phyloP scores from a whole-genome alignment of 2,797 vertebrate species.

The Valencia hispanica region DNA sequence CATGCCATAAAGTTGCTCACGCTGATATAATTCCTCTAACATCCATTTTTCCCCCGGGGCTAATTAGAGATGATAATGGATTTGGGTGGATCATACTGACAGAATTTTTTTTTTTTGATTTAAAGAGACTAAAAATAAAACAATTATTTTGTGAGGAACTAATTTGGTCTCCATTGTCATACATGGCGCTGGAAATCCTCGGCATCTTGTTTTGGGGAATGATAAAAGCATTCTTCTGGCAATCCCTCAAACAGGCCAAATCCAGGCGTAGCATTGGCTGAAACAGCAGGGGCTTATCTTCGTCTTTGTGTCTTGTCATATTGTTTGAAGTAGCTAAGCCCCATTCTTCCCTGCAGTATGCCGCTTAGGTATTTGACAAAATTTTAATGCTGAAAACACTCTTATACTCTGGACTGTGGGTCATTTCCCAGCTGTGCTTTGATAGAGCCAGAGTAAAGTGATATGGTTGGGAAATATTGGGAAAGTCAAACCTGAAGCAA shows the following conservation, averaged over 20 bases:
- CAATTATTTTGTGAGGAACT: constrained; percentile 58
- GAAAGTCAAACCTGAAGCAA: constrained; percentile 57
- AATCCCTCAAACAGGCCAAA: constrained; percentile 74
- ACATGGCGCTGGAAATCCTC: constrained; percentile 58
- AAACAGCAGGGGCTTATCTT: constrained; percentile 76
- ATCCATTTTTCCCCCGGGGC: constrained; percentile 15
- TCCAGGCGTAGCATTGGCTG: constrained; percentile 69
- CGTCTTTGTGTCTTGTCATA: constrained; percentile 70
- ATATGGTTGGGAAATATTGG: constrained; percentile 47
- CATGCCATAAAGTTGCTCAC: constrained; percentile 8
- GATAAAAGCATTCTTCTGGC: constrained; percentile 86
- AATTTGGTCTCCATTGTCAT: constrained; percentile 45
- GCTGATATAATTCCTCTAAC: neutral
- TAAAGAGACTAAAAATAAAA: constrained; percentile 50
- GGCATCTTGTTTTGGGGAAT: constrained; percentile 68
- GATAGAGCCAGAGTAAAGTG: constrained; percentile 37
- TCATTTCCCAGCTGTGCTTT: constrained; percentile 58
- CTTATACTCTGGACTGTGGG: constrained; percentile 60
- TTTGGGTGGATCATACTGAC: constrained; percentile 4
- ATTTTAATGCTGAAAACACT: constrained; percentile 60
- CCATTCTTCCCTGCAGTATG: constrained; percentile 60
- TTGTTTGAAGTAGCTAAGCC: constrained; percentile 74
- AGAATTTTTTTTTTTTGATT: neutral
- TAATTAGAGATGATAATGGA: constrained; percentile 23
- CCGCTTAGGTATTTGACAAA: constrained; percentile 70